Base-by-base conservation (phyloP, 1,140 invertebrate genomes). In the Sweltsa coloradensis region DNA sequence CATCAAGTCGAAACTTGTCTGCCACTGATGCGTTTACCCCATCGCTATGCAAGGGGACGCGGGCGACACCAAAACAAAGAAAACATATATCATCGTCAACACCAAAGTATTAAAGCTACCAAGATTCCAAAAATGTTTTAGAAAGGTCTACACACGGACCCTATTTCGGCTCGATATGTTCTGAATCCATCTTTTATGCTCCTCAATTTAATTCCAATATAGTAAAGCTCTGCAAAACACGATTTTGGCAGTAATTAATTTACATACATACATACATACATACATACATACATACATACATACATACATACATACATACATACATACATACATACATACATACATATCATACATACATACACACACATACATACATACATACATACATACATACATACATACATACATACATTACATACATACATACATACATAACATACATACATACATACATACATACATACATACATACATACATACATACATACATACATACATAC, bases 291-390 rank as follows among this genome's bases (percentile, higher is more conserved):
- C 18, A 45, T 45, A 45, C 18, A 45, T 45, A 45, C 18, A 45
- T 45, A 45, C 18, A 34, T 45, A 45, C 21, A 45, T 45, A 45
- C 18, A 45, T 45, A 45, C 18, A 45, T 45, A 45, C 18, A 45
- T 45, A 45, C 18, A 34, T 45, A 45, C 11, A 45, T 45, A 45
- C 21, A 36, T 45, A 34, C 21, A 36, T 36, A 45, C 13, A 45
- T 45, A 45, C 13, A 45, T 42, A 42, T n/a, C 21, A 36, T 45
- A 34, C 21, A 36, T 36, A 45, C 13, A 45, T 45, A 45, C 13
- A 45, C 43, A 45, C 24, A 11, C 14, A 6, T 45, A 39, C 26
- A 36, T 34, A 19, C 26, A 36, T 36, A 7, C 13, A 23, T 23
- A 23, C 21, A 42, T 21, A 11, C 5, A 25, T 6, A 42, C 5